Evolutionary conservation across 2,113 vertebrate species (phyloP).

Genomic region (Calyptommatus sinebrachiatus): DNA sequence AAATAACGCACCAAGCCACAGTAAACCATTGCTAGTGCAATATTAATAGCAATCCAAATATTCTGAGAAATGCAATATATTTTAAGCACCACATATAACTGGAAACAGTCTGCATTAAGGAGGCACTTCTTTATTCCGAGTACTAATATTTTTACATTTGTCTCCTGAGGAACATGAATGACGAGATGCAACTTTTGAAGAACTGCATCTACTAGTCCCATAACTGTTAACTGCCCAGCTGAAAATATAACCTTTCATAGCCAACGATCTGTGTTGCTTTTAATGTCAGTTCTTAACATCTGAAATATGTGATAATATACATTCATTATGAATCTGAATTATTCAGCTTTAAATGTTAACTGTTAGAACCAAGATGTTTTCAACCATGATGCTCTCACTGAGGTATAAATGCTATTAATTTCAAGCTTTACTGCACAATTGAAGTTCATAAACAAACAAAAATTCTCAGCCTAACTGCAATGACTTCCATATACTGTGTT

Average conservation of each 20-base stretch:
- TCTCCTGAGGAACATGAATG: neutral
- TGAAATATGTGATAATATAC: neutral
- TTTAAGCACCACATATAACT: neutral
- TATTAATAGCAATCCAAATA: neutral
- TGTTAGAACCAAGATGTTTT: neutral
- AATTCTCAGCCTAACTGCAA: no score
- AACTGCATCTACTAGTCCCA: neutral
- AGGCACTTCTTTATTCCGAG: neutral
- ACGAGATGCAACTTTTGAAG: neutral
- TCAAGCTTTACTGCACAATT: neutral
- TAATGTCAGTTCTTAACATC: neutral
- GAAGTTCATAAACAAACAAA: no score
- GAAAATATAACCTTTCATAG: neutral
- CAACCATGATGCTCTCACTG: neutral
- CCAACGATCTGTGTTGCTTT: neutral
- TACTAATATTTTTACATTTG: neutral
- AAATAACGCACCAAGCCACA: neutral
- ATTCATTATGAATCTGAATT: neutral
- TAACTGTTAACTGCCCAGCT: neutral
- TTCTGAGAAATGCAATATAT: neutral
- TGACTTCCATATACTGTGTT: no score
- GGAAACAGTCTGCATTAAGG: neutral
- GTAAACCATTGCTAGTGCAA: neutral
- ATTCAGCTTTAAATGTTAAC: neutral
- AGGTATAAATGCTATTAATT: neutral